Conservation (phyloP, 2,888 invertebrate species). For the Habroteleia sp. region DNA sequence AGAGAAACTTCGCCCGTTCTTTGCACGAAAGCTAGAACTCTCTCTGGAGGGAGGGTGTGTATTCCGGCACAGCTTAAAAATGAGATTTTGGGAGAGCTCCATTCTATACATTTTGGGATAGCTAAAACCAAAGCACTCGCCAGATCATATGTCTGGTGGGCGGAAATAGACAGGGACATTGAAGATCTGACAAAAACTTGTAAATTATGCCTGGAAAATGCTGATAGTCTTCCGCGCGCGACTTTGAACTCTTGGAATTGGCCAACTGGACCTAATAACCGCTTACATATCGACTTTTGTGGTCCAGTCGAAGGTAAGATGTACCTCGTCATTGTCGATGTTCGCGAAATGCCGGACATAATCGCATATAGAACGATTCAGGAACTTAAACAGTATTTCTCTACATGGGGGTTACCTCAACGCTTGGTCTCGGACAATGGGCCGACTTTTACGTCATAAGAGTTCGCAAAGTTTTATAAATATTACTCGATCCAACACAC, state of each 20-base stretch:
- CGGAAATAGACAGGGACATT: conserved; percentile 60
- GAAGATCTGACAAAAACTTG: conserved; percentile 59
- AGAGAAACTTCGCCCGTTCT: background rate
- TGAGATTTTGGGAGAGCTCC: conserved; percentile 54
- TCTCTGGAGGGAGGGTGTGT: conserved; percentile 43
- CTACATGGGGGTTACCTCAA: conserved; percentile 60
- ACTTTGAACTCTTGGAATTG: conserved; percentile 63
- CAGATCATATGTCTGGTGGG: conserved; percentile 65
- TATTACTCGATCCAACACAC: background rate
- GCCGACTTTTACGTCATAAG: conserved; percentile 28
- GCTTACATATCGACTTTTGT: conserved; percentile 63
- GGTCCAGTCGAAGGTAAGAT: conserved; percentile 61
- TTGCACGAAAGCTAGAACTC: conserved; percentile 3
- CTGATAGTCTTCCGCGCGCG: conserved; percentile 52
- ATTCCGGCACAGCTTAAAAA: conserved; percentile 27
- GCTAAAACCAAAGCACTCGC: conserved; percentile 61
- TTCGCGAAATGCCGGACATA: conserved; percentile 57
- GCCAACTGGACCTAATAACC: conserved; percentile 58
- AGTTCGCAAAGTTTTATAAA: background rate
- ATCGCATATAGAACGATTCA: conserved; percentile 51
- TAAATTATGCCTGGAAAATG: conserved; percentile 50
- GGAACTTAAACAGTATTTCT: conserved; percentile 56
- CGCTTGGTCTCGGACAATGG: conserved; percentile 65
- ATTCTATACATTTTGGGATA: conserved; percentile 53
- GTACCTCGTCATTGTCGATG: conserved; percentile 65